Base-by-base conservation (phyloP, 1,140 invertebrate genomes). In the Ctenoplectra terminalis region DNA sequence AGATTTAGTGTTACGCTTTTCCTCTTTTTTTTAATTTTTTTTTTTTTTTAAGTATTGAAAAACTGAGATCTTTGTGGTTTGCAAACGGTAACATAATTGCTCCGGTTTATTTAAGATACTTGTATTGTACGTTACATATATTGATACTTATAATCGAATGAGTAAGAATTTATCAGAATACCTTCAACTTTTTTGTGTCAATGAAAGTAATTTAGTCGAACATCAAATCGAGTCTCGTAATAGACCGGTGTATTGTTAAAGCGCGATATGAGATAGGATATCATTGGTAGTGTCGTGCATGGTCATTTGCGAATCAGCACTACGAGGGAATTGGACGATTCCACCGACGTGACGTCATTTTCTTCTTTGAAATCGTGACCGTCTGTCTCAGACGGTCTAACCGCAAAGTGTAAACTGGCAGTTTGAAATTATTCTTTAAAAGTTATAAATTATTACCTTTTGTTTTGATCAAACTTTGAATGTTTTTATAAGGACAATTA, bases 321-420 rank as follows among this genome's bases (percentile, higher is more conserved):
- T 40, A 52, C 37, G 70, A 37, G 75, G 60, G 60, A 81, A 81
- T 81, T 75, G 50, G 50, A 75, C 71, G 50, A 73, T 60, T 63
- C 77, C 43, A n/a, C 34, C 20, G 56, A 31, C 26, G 43, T 81
- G 79, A 81, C 50, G 79, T 81, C 79, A 81, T 56, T 58, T 52
- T 43, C 58, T 73, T 81, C 79, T 81, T 74, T n/a, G 71, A 81
- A 81, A 56, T 56, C 50, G 17, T 56, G 15, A 31, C 54, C 31
- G n/a, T 48, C n/a, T 43, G 34, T 26, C 8, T n/a, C 58, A 40
- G 20, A 54, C 29, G 69, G 26, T 31, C 0, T 23, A 37, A 11
- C 17, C 17, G 3, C 1, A 4, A 8, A 48, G 9, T 0, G 31
- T 34, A 34, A 61, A 1, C 17, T 31, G 1, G 2, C 17, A 20